Evolutionary conservation across 2,888 invertebrate species (phyloP).

Genomic region (Silvanus unidentatus): DNA sequence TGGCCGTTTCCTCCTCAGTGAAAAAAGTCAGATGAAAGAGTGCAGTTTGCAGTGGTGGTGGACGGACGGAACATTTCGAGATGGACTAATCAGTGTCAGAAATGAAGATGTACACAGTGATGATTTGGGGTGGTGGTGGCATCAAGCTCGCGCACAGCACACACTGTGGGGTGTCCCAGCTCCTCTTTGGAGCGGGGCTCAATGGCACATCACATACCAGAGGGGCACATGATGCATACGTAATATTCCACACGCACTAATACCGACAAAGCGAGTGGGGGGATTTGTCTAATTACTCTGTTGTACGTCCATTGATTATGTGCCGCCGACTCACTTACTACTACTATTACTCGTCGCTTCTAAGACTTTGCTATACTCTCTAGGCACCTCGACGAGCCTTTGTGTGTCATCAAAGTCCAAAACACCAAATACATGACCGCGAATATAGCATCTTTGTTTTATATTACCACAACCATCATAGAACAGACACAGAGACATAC

Average conservation of each 20-base stretch:
- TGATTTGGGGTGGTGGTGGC: constrained; percentile 28
- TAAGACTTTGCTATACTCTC: no score
- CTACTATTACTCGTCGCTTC: background rate
- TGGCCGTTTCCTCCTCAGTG: no score
- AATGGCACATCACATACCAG: constrained; percentile 16
- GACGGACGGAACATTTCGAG: no score
- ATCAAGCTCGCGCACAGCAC: constrained; percentile 24
- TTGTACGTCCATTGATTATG: constrained; percentile 25
- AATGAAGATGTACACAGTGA: constrained; percentile 25
- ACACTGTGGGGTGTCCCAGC: constrained; percentile 37
- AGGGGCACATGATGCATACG: constrained; percentile 26
- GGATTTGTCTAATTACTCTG: constrained; percentile 25
- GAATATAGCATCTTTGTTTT: no score
- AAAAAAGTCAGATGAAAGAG: no score
- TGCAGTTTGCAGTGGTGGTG: no score
- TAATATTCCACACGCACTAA: constrained; percentile 1
- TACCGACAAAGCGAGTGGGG: constrained; percentile 45
- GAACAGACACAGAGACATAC: no score
- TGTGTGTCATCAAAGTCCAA: no score
- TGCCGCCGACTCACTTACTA: constrained; percentile 18
- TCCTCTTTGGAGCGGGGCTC: constrained; percentile 28
- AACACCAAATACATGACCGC: no score
- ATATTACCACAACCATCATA: no score
- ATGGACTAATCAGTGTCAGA: constrained; percentile 34
- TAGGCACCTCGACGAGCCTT: no score